These are phyloP conservation scores for Oncopeltus fasciatus DNA, from an alignment of 1,140 invertebrate genomes.

Conservation along the genomic window DNA sequence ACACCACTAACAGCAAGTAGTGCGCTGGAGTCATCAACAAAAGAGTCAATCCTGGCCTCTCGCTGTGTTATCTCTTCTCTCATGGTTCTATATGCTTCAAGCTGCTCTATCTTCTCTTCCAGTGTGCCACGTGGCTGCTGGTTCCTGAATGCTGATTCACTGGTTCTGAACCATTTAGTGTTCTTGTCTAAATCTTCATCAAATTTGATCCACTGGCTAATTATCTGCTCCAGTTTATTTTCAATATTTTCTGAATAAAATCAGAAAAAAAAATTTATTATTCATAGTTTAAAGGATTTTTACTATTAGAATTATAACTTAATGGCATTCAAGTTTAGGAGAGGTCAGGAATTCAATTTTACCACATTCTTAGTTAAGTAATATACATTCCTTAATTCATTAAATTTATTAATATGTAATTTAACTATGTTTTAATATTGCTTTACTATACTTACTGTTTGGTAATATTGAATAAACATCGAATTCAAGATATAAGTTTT, in stretches of 20 bases:
- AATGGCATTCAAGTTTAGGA: no score
- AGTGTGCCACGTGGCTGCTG: conserved; percentile 67
- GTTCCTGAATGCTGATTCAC: conserved; percentile 70
- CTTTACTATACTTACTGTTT: no score
- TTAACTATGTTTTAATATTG: no score
- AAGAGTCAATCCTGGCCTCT: conserved; percentile 71
- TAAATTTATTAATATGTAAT: no score
- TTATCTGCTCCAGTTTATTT: conserved; percentile 51
- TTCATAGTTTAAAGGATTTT: no score
- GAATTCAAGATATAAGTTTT: no score
- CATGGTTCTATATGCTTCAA: conserved; percentile 56
- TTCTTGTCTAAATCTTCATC: conserved; percentile 63
- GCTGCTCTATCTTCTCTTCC: conserved; percentile 60
- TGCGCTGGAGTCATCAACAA: conserved; percentile 77
- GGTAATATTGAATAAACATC: no score
- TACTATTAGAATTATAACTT: no score
- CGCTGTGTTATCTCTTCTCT: conserved; percentile 57
- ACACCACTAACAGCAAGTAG: conserved; percentile 70
- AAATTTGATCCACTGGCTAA: conserved; percentile 77
- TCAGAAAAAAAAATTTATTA: no score
- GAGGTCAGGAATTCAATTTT: no score
- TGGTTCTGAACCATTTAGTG: conserved; percentile 68
- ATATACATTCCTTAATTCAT: no score
- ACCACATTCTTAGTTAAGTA: no score
- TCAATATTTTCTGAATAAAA: conserved; percentile 37